phyloP scores from a whole-genome alignment of 2,113 vertebrate genomes.

The Tragelaphus imberbis region DNA sequence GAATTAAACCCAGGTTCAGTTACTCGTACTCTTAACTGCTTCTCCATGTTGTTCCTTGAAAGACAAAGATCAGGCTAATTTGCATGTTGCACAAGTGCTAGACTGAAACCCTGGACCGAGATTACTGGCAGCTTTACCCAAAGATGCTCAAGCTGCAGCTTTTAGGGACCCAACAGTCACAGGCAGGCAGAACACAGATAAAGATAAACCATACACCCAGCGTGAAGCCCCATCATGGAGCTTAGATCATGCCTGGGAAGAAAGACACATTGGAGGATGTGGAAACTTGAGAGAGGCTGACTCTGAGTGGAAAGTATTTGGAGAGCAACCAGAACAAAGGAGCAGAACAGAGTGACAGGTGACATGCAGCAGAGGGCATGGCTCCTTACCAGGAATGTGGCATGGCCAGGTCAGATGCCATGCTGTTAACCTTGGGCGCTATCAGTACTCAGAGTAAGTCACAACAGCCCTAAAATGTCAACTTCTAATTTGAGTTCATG shows the following conservation, averaged over 20 bases:
- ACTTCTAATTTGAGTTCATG: not conserved
- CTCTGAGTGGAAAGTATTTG: not conserved
- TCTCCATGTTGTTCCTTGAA: not conserved
- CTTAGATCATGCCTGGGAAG: not conserved
- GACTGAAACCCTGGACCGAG: not conserved
- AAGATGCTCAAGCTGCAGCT: not conserved
- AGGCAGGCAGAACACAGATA: not conserved
- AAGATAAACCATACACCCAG: accelerated
- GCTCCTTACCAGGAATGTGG: not conserved
- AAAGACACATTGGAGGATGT: not conserved
- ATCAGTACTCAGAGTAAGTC: not conserved
- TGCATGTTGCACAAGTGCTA: not conserved
- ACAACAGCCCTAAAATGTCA: not conserved
- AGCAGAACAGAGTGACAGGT: not conserved
- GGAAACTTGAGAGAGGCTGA: not conserved
- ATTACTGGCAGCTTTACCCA: not conserved
- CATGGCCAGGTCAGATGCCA: not conserved
- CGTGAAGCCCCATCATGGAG: not conserved
- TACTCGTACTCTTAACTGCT: not conserved
- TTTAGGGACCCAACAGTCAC: accelerated
- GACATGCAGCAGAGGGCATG: not conserved
- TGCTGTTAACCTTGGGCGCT: not conserved
- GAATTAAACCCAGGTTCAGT: not conserved
- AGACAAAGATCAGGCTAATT: not conserved
- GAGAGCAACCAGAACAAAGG: not conserved